phyloP scores from a whole-genome alignment of 1,140 invertebrate genomes.

The Tribolium castaneum region DNA sequence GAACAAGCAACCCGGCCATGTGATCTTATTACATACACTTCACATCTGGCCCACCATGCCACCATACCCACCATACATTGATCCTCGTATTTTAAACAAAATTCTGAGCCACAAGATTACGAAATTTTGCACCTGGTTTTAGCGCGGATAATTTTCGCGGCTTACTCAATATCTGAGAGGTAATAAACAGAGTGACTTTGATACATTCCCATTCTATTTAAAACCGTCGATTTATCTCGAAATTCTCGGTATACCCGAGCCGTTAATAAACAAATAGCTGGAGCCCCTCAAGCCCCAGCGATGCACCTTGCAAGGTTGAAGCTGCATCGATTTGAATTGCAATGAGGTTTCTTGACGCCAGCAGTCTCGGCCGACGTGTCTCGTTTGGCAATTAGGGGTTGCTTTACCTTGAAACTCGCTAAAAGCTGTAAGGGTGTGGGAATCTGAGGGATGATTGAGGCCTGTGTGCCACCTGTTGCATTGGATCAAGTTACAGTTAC shows the following conservation, averaged over 20 bases:
- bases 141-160: neutral
- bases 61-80: neutral
- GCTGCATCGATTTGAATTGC: slow-evolving; percentile 36
- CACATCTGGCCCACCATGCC: neutral
- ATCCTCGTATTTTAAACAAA: too few relatives aligned
- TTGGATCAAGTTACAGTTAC: slow-evolving; percentile 19
- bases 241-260: neutral
- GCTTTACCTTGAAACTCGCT: neutral
- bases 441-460: slow-evolving; percentile 2
- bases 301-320: slow-evolving; percentile 31
- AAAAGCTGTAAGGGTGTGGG: slow-evolving; percentile 10
- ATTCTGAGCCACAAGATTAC: neutral
- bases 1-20: slow-evolving; percentile 20
- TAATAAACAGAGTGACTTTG: slow-evolving; percentile 6
- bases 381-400: neutral
- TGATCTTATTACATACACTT: slow-evolving; percentile 16
- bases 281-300: neutral
- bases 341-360: slow-evolving; percentile 31
- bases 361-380: neutral
- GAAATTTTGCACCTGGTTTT: neutral
- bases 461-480: slow-evolving; percentile 37
- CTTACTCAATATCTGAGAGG: neutral
- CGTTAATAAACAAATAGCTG: neutral
- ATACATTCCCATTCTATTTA: slow-evolving; percentile 19
- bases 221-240: slow-evolving; percentile 12